Evolutionary conservation across 37 sponge, comb jelly and placozoan genomes (phyloP).

Genomic region (Beroe forskalii): DNA sequence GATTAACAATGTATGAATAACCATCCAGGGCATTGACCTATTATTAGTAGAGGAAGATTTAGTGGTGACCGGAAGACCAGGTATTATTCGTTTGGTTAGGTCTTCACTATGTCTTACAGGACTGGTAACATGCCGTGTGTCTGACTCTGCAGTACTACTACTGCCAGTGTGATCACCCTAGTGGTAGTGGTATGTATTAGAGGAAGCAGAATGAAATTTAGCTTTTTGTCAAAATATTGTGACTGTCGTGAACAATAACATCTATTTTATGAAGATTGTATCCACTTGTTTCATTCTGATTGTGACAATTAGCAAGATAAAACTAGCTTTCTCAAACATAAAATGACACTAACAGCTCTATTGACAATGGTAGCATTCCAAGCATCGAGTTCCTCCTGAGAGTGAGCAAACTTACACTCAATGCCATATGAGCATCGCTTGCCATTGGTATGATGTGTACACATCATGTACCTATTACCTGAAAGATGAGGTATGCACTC

Average conservation of each 20-base stretch:
- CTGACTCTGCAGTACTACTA: not conserved
- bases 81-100: conserved; percentile 29
- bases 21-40: no score
- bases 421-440: conserved; percentile 75
- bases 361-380: conserved; percentile 72
- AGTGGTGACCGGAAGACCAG: conserved; percentile 29
- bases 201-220: no score
- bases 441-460: conserved; percentile 73
- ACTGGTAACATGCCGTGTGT: conserved; percentile 9
- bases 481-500: not conserved
- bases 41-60: conserved; percentile 40
- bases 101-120: conserved; percentile 1
- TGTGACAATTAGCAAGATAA: no score
- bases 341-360: no score
- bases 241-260: no score
- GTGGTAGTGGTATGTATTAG: no score
- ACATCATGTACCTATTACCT: conserved; percentile 75
- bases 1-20: no score
- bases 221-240: no score
- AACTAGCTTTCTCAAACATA: no score
- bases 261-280: no score
- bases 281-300: no score
- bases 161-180: not conserved
- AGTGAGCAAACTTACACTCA: conserved; percentile 88
- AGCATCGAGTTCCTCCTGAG: conserved; percentile 73